A percentile compares a stretch with the other conserved stretches of the same genome.
Conservation (phyloP, 2,797 vertebrate species). For the Salarias fasciatus region DNA sequence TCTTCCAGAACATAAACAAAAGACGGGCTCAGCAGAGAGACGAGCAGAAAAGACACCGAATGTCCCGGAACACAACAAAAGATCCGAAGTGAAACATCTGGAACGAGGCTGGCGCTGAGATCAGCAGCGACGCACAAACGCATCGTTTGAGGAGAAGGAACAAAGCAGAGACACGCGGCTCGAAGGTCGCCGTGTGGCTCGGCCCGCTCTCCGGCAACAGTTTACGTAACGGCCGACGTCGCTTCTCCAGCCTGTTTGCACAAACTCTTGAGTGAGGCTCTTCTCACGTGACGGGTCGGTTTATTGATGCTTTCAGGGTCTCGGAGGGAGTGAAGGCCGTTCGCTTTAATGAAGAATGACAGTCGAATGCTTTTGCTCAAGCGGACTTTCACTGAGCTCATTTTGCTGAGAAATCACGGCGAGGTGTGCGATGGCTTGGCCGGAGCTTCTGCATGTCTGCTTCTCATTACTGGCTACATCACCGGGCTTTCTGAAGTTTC, state of each 20-base stretch:
- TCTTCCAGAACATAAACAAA: background rate
- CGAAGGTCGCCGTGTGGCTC: too few species aligned
- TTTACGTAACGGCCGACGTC: background rate
- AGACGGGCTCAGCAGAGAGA: too few species aligned
- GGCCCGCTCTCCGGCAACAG: too few species aligned
- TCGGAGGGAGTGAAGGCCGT: background rate
- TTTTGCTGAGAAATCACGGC: constrained; percentile 6
- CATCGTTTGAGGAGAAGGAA: too few species aligned
- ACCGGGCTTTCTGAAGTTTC: constrained; percentile 16
- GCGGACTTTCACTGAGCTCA: background rate
- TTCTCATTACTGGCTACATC: constrained; percentile 34
- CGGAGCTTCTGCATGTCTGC: constrained; percentile 42
- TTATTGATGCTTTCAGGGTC: background rate
- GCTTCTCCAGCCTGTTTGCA: background rate
- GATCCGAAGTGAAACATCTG: background rate
- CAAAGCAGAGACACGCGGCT: too few species aligned
- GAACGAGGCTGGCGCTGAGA: background rate
- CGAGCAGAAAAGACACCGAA: background rate
- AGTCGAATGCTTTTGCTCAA: background rate
- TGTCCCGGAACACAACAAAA: background rate
- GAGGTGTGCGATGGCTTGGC: background rate
- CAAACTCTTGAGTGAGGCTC: background rate
- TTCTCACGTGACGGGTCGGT: background rate
- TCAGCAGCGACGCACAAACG: background rate
- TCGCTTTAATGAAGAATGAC: constrained; percentile 2